Percentiles rank a stretch among this genome's conserved stretches.
Conservation (phyloP, 2,888 invertebrate species). For the Deilephila porcellus region DNA sequence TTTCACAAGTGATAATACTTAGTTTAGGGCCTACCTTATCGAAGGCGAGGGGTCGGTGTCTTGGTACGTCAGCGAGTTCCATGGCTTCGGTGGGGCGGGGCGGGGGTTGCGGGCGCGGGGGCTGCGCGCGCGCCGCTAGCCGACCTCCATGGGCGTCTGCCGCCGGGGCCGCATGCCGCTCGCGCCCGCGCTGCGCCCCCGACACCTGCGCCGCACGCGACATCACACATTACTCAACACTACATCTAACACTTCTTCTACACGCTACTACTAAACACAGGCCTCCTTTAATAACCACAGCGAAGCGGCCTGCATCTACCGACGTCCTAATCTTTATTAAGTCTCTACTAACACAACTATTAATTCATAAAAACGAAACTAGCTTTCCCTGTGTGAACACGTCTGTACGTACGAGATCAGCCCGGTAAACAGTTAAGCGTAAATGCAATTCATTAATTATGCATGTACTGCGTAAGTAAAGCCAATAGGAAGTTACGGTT, state of each 20-base stretch:
- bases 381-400: constrained; percentile 54
- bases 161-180: constrained; percentile 93
- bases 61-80: constrained; percentile 82
- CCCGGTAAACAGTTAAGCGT: constrained; percentile 37
- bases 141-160: constrained; percentile 94
- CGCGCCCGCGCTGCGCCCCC: constrained; percentile 91
- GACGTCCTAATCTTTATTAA: too few species aligned
- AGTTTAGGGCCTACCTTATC: constrained; percentile 85
- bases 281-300: too few species aligned
- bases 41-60: constrained; percentile 89
- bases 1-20: background rate
- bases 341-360: constrained; percentile 35
- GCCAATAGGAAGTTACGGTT: constrained; percentile 8
- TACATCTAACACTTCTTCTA: constrained; percentile 30
- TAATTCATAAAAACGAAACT: constrained; percentile 53
- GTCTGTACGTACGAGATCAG: constrained; percentile 46
- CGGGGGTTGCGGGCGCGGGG: constrained; percentile 87
- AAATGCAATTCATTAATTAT: constrained; percentile 32
- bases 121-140: constrained; percentile 86
- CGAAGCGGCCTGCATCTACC: too few species aligned
- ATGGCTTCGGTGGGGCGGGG: constrained; percentile 87
- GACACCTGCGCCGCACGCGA: constrained; percentile 83
- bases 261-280: too few species aligned
- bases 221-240: constrained; percentile 32
- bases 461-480: constrained; percentile 28